Base-by-base conservation (phyloP, 2,888 invertebrate species). In the Eilema caniola region DNA sequence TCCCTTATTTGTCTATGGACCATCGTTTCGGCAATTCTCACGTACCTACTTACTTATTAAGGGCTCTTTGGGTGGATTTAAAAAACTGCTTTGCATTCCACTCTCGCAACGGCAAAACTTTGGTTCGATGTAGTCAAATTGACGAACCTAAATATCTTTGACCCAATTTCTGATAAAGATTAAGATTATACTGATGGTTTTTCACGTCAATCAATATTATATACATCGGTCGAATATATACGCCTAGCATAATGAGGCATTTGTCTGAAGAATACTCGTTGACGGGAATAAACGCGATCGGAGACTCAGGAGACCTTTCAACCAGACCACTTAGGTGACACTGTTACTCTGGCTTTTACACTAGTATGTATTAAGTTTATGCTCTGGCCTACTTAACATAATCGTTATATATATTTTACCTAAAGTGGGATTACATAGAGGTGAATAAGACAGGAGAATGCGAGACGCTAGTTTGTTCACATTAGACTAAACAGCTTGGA, bases 41-140 rank as follows among this genome's bases (percentile, higher is more conserved):
- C 81, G 81, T 78, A 78, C 73, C 80, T 82, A 73, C 70, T 76
- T 72, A 76, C 75, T 80, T 81, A 81, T 82, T 78, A 80, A 79
- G 65, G 76, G 66, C 69, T 66, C 70, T 77, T 72, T 69, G 24
- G 59, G 62, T 57, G 66, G 73, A 57, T 63, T 69, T 63, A 80
- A 72, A 81, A 74, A 79, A 66, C 69, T 67, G 69, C 67, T 74
- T 82, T 62, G 66, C 74, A 82, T 75, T 77, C 76, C 53, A 69
- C 71, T 66, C 73, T 60, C 66, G 62, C 23, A 24, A 65, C 71
- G 56, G 47, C 37, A 66, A 63, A 78, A 68, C 75, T 81, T 73
- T 71, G 80, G 67, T 80, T 77, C 67, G 71, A 69, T 69, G 74
- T 63, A 78, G 71, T 74, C 69, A 47, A 76, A 80, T 82, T 78